phyloP scores from a whole-genome alignment of 2,113 vertebrate genomes.

The Chloropsis hardwickii region DNA sequence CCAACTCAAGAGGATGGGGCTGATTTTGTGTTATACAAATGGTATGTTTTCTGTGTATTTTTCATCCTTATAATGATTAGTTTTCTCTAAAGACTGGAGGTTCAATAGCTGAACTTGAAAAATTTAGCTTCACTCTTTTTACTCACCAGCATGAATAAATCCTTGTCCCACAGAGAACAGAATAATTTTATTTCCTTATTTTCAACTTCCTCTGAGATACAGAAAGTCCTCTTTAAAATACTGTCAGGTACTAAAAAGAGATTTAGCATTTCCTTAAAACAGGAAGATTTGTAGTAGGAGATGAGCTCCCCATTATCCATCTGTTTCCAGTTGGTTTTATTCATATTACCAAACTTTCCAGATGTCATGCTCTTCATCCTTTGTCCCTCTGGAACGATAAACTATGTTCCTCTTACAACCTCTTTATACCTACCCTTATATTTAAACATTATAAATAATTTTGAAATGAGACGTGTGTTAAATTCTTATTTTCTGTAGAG shows the following conservation, averaged over 20 bases:
- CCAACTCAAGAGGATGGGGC: neutral
- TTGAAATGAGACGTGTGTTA: neutral
- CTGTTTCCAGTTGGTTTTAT: conserved; percentile 65
- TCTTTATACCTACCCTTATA: neutral
- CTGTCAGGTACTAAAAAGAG: conserved; percentile 1
- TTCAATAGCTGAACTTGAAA: neutral
- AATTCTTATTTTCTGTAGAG: neutral
- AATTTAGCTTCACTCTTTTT: neutral
- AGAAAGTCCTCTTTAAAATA: conserved; percentile 6
- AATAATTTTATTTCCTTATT: neutral
- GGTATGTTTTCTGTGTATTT: neutral
- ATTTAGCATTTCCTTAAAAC: conserved; percentile 24
- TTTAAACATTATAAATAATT: neutral
- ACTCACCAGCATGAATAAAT: conserved; percentile 3
- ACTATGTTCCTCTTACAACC: neutral
- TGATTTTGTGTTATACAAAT: neutral
- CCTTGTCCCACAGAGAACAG: neutral
- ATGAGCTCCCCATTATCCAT: conserved; percentile 49
- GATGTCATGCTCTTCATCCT: conserved; percentile 32
- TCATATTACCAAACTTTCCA: conserved; percentile 47
- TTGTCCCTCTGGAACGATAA: conserved; percentile 7
- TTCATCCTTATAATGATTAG: neutral
- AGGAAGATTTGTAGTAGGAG: conserved; percentile 49
- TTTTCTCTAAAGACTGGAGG: neutral
- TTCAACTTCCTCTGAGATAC: conserved; percentile 18